Evolutionary conservation across 2,797 vertebrate species (phyloP), one percentile per base, ranked within the genome.

Genomic region (Crypturellus tataupa): DNA sequence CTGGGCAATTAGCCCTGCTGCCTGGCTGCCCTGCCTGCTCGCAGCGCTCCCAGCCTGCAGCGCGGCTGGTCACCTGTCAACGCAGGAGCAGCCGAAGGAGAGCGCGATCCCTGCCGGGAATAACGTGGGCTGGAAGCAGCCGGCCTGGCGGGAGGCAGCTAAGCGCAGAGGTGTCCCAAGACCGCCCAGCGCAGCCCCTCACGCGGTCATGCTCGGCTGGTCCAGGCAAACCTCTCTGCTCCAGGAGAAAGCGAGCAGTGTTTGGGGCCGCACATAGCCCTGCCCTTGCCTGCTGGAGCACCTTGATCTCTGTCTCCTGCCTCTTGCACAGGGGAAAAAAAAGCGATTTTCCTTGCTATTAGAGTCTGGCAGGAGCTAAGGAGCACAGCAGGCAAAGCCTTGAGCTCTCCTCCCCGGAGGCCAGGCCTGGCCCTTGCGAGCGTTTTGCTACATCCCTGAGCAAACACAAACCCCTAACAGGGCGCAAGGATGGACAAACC

Each of bases 331-430:
- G 12, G 14, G 12, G 14, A 29, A 0, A 0, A 8, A 21, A 42
- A 0, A 12, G 19, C 10, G 19, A 0, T 24, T 83, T 94, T 87
- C 75, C 72, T 31, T 65, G 51, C 39, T 47, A 24, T 56, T 17
- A 17, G 55, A 3, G 0, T 37, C 29, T 0, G 39, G 0, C 15
- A 3, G 53, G 40, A 62, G 21, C 18, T 17, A 39, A 78, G 42
- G 49, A 46, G 14, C 10, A 15, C 4, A 0, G 49, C 70, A 49
- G 29, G 63, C 65, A 20, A 82, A 63, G 87, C 65, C 84, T 90
- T 90, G 0, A 84, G 35, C 31, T 49, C 23, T 77, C 55, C 42
- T 37, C 37, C 55, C 1, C 0, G 1, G 35, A 88, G 29, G 47
- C 55, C 46, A 42, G 40, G 75, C 65, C 90, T 72, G 76, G 80